Evolutionary conservation across 1,140 invertebrate genomes (phyloP).

Genomic region (Acyrthosiphon pisum): DNA sequence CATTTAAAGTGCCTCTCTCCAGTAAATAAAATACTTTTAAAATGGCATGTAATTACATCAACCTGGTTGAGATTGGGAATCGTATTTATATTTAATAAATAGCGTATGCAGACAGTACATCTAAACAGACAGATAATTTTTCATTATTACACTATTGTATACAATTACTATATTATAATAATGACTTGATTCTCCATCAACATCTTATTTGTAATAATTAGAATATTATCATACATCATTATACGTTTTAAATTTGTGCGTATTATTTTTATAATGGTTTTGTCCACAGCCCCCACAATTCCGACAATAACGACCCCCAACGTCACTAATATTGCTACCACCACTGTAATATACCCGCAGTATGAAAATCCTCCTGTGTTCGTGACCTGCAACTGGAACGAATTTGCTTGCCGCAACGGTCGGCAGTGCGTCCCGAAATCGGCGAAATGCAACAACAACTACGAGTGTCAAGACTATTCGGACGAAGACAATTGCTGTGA

Average conservation of each 20-base stretch:
- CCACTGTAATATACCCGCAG: not conserved
- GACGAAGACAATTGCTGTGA: slow-evolving; percentile 77
- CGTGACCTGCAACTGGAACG: slow-evolving; percentile 64
- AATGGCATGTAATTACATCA: not conserved
- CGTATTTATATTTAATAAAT: not conserved
- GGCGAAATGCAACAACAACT: slow-evolving; percentile 67
- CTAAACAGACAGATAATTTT: not conserved
- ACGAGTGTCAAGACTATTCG: slow-evolving; percentile 75
- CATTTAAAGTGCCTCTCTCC: not conserved
- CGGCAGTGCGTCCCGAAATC: slow-evolving; percentile 67
- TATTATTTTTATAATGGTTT: not conserved
- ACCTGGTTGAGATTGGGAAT: not conserved
- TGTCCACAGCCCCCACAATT: not conserved
- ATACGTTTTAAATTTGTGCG: not conserved
- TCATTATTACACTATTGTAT: not conserved
- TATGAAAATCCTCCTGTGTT: slow-evolving; percentile 13
- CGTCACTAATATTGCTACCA: not conserved
- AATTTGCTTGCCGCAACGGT: slow-evolving; percentile 70
- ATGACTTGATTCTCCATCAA: not conserved
- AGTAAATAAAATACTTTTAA: not conserved
- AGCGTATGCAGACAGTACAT: not conserved
- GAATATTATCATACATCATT: not conserved
- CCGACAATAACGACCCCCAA: not conserved
- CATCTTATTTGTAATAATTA: not conserved
- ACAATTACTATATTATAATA: not conserved